Evolutionary conservation across 2,113 vertebrate species (phyloP).

Genomic region (Oryzias celebensis): DNA sequence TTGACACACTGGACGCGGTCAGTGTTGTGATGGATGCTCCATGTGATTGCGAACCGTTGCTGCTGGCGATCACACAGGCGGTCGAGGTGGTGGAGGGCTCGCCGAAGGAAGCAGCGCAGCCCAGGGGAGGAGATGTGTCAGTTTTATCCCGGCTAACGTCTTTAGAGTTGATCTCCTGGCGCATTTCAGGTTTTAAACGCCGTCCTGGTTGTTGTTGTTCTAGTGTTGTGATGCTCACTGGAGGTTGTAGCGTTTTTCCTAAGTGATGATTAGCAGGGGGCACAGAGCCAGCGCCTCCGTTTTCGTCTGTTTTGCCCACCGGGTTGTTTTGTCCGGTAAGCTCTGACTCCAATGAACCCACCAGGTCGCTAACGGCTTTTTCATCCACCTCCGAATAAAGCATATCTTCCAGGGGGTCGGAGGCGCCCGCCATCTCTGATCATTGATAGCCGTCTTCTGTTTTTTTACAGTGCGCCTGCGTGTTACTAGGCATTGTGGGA

Average conservation of each 20-base stretch:
- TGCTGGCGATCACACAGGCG: slow-evolving; percentile 65
- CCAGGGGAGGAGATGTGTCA: slow-evolving; percentile 52
- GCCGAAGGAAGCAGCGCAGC: slow-evolving; percentile 46
- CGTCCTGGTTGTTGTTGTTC: slow-evolving; percentile 81
- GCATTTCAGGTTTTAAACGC: slow-evolving; percentile 71
- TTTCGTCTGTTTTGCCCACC: slow-evolving; percentile 65
- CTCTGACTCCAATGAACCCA: slow-evolving; percentile 86
- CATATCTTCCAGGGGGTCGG: slow-evolving; percentile 89
- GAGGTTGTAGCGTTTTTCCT: slow-evolving; percentile 76
- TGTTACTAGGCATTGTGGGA: slow-evolving; percentile 84
- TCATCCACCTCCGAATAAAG: slow-evolving; percentile 90
- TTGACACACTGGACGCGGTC: slow-evolving; percentile 70
- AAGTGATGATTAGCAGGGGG: slow-evolving; percentile 76
- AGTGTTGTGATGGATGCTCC: slow-evolving; percentile 75
- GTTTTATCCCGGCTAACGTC: slow-evolving; percentile 62
- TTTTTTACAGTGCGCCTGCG: slow-evolving; percentile 73
- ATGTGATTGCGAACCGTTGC: slow-evolving; percentile 75
- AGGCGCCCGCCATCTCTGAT: slow-evolving; percentile 87
- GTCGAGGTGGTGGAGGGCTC: slow-evolving; percentile 62
- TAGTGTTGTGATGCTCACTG: slow-evolving; percentile 74
- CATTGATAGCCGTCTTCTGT: slow-evolving; percentile 74
- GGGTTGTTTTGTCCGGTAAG: slow-evolving; percentile 74
- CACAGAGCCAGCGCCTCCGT: slow-evolving; percentile 66
- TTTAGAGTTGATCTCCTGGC: slow-evolving; percentile 68
- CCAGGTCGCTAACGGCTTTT: slow-evolving; percentile 86